Evolutionary conservation across 2,113 vertebrate genomes (phyloP).

Genomic region (Cyphomyrus discorhynchus): DNA sequence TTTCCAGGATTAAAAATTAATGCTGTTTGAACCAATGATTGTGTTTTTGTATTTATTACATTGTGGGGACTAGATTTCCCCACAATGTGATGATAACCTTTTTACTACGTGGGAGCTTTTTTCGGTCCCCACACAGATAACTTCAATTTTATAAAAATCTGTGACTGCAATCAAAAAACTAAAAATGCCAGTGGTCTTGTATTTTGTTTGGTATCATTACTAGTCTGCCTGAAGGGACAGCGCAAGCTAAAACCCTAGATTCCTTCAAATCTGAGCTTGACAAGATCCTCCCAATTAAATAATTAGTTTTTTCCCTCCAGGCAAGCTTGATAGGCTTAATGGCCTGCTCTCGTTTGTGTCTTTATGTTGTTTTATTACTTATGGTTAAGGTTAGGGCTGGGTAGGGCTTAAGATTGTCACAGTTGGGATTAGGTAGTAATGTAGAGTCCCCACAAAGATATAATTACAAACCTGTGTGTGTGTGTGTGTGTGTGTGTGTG

Average conservation of each 20-base stretch:
- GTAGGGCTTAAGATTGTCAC: neutral
- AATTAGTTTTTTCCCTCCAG: too few species aligned
- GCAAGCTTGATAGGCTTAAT: too few species aligned
- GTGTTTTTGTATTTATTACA: neutral
- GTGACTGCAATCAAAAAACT: neutral
- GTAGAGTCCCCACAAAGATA: neutral
- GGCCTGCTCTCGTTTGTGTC: too few species aligned
- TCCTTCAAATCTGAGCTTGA: too few species aligned
- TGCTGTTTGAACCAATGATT: neutral
- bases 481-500: neutral
- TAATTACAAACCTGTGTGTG: neutral
- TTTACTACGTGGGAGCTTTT: neutral
- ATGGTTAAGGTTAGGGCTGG: neutral
- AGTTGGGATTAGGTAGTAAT: neutral
- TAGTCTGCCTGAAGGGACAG: too few species aligned
- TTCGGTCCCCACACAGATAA: neutral
- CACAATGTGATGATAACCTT: neutral
- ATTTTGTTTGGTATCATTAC: neutral
- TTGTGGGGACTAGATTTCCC: neutral
- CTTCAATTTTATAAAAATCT: neutral
- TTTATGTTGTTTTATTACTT: neutral
- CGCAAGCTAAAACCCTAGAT: too few species aligned
- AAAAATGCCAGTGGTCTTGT: neutral
- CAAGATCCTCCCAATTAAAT: too few species aligned
- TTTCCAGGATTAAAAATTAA: neutral